Base-by-base conservation (phyloP, 2,113 vertebrate species). In the Sakesphorus luctuosus region DNA sequence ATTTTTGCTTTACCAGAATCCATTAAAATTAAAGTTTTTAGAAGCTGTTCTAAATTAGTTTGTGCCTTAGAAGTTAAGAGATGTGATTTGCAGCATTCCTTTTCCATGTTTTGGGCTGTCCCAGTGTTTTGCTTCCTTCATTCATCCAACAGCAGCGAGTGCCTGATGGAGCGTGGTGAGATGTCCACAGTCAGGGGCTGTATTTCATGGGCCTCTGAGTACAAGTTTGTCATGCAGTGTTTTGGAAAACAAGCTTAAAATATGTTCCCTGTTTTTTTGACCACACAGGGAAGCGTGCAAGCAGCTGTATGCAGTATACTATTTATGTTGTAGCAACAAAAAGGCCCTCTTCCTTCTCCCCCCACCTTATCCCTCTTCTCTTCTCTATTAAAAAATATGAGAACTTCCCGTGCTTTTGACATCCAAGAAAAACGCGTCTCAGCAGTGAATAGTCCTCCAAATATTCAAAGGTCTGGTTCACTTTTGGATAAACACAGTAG, bases 211-310 rank as follows among this genome's bases (percentile, higher is more conserved):
- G 82, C 78, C 89, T 94, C 85, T 21, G 59, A 91, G 86, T 75
- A 25, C 62, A 26, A 58, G 89, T 61, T 95, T 94, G 94, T 95
- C 87, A 91, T 80, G 43, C 92, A 94, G 52, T 87, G 90, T 92
- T 95, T 90, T 92, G 95, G 97, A 98, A 97, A 97, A 94, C 78
- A 95, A 78, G 89, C 92, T 93, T 90, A 76, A 97, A 96, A 94
- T 96, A 93, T 94, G 95, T 96, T 80, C 95, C 84, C 82, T 91
- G 87, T 96, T 94, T 65, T 81, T 43, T 93, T 98, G 97, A 95
- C 97, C 97, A 89, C 96, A 96, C 96, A 95, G 97, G 97, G 97
- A 96, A 97, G 88, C 75, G 7, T 4, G 5, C 67, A 87, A 77
- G 93, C 59, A 87, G 84, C 83, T 94, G 91, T 87, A 43, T 78